phyloP scores from a whole-genome alignment of 2,797 vertebrate genomes.

The Clarias platycephalus region DNA sequence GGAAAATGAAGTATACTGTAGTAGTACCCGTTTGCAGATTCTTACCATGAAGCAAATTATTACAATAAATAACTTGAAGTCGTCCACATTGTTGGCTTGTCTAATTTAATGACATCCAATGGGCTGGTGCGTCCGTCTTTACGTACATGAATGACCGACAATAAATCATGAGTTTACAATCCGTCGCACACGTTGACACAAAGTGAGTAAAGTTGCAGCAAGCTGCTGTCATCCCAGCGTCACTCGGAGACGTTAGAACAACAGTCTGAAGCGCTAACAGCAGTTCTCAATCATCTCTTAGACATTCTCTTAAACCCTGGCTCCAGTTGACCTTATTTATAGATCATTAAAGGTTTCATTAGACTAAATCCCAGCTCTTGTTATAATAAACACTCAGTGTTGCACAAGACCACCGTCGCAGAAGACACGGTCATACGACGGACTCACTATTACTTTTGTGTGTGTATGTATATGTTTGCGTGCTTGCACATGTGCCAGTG shows the following conservation, averaged over 20 bases:
- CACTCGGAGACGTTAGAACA: slow-evolving; percentile 35
- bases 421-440: slow-evolving; percentile 35
- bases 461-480: slow-evolving; percentile 48
- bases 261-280: slow-evolving; percentile 45
- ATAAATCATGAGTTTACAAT: slow-evolving; percentile 28
- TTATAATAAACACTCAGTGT: slow-evolving; percentile 59
- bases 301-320: slow-evolving; percentile 22
- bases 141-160: slow-evolving; percentile 1
- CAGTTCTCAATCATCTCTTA: slow-evolving; percentile 46
- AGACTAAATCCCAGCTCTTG: slow-evolving; percentile 66
- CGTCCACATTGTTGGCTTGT: background rate
- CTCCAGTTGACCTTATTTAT: slow-evolving; percentile 62
- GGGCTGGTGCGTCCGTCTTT: background rate
- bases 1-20: background rate
- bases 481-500: background rate
- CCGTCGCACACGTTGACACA: slow-evolving; percentile 1
- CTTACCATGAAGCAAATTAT: background rate
- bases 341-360: slow-evolving; percentile 68
- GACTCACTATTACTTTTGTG: slow-evolving; percentile 10
- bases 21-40: background rate
- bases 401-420: slow-evolving; percentile 42
- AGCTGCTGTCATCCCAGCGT: slow-evolving; percentile 23
- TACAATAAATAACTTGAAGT: background rate
- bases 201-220: slow-evolving; percentile 27
- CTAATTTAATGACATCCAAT: background rate